A percentile compares a stretch with the other conserved stretches of the same genome.
These are phyloP conservation scores for Amazona guildingii DNA, from an alignment of 2,113 vertebrate genomes.

Conservation along the genomic window DNA sequence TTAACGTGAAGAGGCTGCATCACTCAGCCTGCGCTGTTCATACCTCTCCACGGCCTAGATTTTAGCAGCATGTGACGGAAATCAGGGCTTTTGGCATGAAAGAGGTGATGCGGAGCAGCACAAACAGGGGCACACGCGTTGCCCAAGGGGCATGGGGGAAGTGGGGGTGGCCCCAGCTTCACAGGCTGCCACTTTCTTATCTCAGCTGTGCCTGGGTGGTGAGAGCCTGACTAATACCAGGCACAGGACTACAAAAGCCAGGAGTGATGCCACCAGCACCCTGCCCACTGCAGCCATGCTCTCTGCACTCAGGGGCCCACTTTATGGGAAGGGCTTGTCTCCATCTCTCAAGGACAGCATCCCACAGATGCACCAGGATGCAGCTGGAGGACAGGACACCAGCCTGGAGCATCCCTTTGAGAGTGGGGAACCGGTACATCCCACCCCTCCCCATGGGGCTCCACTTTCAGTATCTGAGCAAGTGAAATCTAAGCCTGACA, in stretches of 20 bases:
- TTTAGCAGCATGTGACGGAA: background rate
- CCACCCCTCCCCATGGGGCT: background rate
- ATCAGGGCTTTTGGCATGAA: background rate
- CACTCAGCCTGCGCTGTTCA: background rate
- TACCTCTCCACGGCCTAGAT: constrained; percentile 4
- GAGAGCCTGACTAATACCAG: background rate
- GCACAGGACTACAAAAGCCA: background rate
- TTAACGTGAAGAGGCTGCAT: background rate
- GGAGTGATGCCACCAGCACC: rapidly evolving
- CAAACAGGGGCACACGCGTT: background rate
- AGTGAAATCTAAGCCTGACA: background rate
- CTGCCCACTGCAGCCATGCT: rapidly evolving
- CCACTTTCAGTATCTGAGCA: background rate
- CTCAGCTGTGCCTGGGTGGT: background rate
- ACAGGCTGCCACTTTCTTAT: background rate
- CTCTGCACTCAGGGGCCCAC: rapidly evolving
- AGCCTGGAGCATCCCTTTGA: background rate
- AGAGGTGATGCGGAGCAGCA: background rate
- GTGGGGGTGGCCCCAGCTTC: rapidly evolving
- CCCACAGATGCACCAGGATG: rapidly evolving
- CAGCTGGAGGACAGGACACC: background rate
- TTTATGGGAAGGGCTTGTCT: background rate
- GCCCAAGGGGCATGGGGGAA: background rate
- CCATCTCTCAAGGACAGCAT: background rate
- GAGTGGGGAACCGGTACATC: rapidly evolving